A percentile compares a stretch with the other conserved stretches of the same genome.
Evolutionary conservation across 2,113 vertebrate genomes (phyloP).

Genomic region (Gallinago jamesoni): DNA sequence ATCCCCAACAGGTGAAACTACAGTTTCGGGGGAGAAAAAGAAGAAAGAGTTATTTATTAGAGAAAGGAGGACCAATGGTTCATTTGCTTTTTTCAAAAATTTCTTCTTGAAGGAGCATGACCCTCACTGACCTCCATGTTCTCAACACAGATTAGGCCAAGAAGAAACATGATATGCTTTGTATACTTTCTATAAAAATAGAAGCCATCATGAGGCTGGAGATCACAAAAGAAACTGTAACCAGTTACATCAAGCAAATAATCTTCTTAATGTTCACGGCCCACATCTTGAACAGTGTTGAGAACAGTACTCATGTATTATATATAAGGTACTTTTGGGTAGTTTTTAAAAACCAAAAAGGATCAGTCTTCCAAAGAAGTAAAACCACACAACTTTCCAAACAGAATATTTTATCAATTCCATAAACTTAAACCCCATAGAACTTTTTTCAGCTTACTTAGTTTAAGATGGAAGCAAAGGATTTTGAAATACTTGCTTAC

Average conservation of each 20-base stretch:
- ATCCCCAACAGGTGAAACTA: conserved; percentile 72
- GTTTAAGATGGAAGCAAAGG: not conserved
- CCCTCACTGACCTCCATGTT: not conserved
- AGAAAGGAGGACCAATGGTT: not conserved
- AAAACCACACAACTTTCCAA: not conserved
- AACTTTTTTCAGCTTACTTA: not conserved
- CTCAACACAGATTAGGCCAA: not conserved
- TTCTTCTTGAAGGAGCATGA: not conserved
- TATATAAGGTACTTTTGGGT: not conserved
- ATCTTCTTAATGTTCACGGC: not conserved
- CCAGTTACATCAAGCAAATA: not conserved
- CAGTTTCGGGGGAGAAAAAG: not conserved
- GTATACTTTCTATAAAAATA: not conserved
- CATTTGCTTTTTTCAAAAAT: not conserved
- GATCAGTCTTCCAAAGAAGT: not conserved
- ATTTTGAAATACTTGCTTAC: not conserved
- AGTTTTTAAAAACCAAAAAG: not conserved
- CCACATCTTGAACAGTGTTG: not conserved
- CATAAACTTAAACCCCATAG: not conserved
- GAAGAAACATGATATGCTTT: not conserved
- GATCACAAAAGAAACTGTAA: not conserved
- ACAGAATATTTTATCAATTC: not conserved
- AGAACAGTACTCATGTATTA: not conserved
- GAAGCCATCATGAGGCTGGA: not conserved
- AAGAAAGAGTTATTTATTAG: not conserved